A percentile compares a stretch with the other conserved stretches of the same genome.
Evolutionary conservation across 2,113 vertebrate genomes (phyloP).

Genomic region (Alligator sinensis): DNA sequence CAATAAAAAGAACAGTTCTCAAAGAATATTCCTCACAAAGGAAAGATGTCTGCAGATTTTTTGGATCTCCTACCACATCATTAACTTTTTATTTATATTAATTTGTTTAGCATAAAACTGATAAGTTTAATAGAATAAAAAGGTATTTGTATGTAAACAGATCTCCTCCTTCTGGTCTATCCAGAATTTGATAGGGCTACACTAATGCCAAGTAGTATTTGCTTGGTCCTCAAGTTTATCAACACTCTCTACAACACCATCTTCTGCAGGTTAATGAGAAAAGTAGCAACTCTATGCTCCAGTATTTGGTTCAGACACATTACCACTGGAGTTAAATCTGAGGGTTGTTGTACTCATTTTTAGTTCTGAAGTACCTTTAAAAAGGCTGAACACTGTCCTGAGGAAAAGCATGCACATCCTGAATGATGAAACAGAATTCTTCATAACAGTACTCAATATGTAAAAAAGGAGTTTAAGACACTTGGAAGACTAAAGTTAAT

Average conservation of each 20-base stretch:
- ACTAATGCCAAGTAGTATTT: not conserved
- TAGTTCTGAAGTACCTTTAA: not conserved
- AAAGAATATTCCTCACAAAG: not conserved
- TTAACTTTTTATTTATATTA: not conserved
- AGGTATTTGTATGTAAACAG: not conserved
- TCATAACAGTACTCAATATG: not conserved
- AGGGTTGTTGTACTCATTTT: not conserved
- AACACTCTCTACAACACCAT: not conserved
- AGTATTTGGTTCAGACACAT: not conserved
- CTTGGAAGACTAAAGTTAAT: not conserved
- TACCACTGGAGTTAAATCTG: not conserved
- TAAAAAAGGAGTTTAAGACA: not conserved
- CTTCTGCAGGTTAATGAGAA: fast-evolving
- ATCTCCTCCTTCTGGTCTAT: not conserved
- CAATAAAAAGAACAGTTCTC: no score
- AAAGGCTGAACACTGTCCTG: not conserved
- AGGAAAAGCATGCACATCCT: not conserved
- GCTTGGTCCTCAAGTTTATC: not conserved
- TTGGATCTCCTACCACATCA: not conserved
- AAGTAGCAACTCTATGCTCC: not conserved
- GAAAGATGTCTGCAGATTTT: not conserved
- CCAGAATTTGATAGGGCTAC: not conserved
- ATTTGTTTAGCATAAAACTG: not conserved
- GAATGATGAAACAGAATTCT: not conserved
- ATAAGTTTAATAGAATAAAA: not conserved